Percentiles rank a stretch among this genome's conserved stretches.
These are phyloP conservation scores for Sebastes fasciatus DNA, from an alignment of 2,113 vertebrate species.

Conservation along the genomic window DNA sequence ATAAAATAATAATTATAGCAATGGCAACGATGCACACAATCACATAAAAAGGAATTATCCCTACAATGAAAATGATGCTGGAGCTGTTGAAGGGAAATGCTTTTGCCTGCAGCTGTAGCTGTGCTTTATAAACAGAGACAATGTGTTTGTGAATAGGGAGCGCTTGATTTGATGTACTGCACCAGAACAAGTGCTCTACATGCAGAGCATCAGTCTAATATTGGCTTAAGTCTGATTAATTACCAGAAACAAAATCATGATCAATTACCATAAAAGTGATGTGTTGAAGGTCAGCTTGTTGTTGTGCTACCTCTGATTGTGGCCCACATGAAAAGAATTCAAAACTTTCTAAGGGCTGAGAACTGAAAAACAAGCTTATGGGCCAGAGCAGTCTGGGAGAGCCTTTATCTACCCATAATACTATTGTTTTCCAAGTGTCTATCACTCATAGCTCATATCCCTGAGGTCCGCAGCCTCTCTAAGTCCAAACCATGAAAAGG, in stretches of 20 bases:
- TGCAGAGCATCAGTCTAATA: conserved; percentile 29
- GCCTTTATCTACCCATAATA: background rate
- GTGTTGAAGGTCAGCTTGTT: background rate
- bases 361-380: background rate
- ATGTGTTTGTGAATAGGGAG: conserved; percentile 6
- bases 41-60: conserved; percentile 30
- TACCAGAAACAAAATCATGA: conserved; percentile 3
- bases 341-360: background rate
- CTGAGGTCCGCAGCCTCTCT: background rate
- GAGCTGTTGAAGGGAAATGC: conserved; percentile 15
- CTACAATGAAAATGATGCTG: conserved; percentile 21
- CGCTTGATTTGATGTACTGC: conserved; percentile 20
- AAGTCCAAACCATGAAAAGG: background rate
- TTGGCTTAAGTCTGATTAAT: conserved; percentile 35
- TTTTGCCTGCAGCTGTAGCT: conserved; percentile 35
- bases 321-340: background rate
- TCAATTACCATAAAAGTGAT: background rate
- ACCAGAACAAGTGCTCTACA: conserved; percentile 31
- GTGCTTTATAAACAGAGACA: conserved; percentile 30
- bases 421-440: background rate
- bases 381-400: background rate
- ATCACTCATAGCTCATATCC: background rate
- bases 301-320: background rate
- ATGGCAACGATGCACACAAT: conserved; percentile 1
- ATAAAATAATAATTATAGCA: conserved; percentile 14